phyloP scores from a whole-genome alignment of 2,797 vertebrate species.

The Notoglanidium macrostoma region DNA sequence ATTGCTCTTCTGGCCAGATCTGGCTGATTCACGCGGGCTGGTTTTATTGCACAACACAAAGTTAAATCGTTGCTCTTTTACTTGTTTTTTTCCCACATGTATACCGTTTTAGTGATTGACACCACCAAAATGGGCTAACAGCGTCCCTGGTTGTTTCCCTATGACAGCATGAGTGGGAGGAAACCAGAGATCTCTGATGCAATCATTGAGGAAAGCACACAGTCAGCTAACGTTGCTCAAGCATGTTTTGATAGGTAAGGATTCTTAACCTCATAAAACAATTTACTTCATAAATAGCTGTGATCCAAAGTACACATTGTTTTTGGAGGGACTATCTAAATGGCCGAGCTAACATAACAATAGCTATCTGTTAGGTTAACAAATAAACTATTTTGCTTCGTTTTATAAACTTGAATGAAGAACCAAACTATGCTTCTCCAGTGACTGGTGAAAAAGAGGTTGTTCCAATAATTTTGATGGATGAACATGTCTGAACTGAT shows the following conservation, averaged over 20 bases:
- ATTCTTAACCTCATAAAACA: not conserved
- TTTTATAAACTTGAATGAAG: not conserved
- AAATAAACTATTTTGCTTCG: not conserved
- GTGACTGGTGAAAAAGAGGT: not conserved
- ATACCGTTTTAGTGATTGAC: not conserved
- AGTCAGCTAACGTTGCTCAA: not conserved
- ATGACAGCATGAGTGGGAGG: not conserved
- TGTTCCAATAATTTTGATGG: not conserved
- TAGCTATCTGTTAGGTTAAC: not conserved
- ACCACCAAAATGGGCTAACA: not conserved
- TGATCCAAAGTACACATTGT: not conserved
- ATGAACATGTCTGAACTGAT: conserved; percentile 5
- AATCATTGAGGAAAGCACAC: not conserved
- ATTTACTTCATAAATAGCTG: not conserved
- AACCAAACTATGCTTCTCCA: not conserved
- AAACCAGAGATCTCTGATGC: not conserved
- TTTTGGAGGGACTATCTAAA: not conserved
- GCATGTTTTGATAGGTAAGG: not conserved
- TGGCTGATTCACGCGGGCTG: not conserved
- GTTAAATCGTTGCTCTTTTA: not conserved
- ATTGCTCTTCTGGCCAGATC: not conserved
- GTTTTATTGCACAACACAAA: not conserved
- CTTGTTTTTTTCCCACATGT: no score
- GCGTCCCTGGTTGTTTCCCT: not conserved
- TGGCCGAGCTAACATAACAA: not conserved